Evolutionary conservation across 2,888 invertebrate species (phyloP).

Genomic region (Chorisops tibialis): DNA sequence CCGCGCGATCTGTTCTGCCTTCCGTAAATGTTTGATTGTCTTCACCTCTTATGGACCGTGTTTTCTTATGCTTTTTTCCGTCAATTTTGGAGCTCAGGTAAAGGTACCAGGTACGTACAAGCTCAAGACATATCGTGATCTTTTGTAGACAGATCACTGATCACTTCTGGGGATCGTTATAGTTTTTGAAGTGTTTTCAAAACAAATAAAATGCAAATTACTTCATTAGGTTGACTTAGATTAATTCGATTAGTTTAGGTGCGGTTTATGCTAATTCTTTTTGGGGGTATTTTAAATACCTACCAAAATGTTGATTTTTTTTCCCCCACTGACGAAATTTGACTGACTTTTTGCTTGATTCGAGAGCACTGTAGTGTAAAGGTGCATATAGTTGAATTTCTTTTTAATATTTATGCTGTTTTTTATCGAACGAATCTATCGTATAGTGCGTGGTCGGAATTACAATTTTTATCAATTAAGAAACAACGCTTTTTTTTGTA

Average conservation of each 20-base stretch:
- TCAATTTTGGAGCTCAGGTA: slow-evolving; percentile 7
- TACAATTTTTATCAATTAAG: slow-evolving; percentile 11
- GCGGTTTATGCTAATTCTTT: slow-evolving; percentile 26
- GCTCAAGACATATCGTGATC: slow-evolving; percentile 16
- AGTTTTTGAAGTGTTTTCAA: slow-evolving; percentile 27
- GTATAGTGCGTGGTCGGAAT: background rate
- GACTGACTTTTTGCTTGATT: too few relatives aligned
- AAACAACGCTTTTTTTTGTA: background rate
- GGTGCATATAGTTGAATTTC: too few relatives aligned
- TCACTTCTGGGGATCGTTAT: slow-evolving; percentile 26
- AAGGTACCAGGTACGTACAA: slow-evolving; percentile 3
- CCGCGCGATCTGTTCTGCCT: background rate
- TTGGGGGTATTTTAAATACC: background rate
- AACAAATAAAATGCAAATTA: slow-evolving; percentile 30
- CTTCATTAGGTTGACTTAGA: slow-evolving; percentile 27
- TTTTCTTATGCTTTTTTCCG: background rate
- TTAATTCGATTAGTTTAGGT: slow-evolving; percentile 26
- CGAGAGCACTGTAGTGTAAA: too few relatives aligned
- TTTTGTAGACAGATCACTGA: slow-evolving; percentile 21
- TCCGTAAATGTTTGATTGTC: background rate
- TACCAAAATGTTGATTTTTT: background rate
- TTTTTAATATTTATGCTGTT: too few relatives aligned
- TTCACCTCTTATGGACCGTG: background rate
- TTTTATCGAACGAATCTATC: too few relatives aligned
- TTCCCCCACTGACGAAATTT: background rate